Percentiles rank a stretch among this genome's conserved stretches.
phyloP scores from a whole-genome alignment of 2,113 vertebrate genomes.

The Myxocyprinus asiaticus region DNA sequence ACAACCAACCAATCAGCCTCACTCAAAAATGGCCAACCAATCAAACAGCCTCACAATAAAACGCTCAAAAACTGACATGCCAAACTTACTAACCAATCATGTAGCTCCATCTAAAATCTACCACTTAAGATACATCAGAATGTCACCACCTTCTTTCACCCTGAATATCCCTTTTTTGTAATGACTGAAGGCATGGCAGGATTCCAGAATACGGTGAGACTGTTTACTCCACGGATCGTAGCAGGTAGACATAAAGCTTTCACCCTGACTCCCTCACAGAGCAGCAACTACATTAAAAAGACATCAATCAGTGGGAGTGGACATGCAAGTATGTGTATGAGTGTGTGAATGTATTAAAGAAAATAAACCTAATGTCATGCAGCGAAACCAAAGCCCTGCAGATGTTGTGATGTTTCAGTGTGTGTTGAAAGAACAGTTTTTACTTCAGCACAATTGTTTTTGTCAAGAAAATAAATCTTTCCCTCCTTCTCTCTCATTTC shows the following conservation, averaged over 20 bases:
- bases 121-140: neutral
- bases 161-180: slow-evolving; percentile 11
- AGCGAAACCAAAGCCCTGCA: slow-evolving; percentile 27
- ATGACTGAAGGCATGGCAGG: neutral
- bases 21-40: neutral
- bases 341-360: slow-evolving; percentile 10
- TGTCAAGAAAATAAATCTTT: too few species aligned
- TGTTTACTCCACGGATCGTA: slow-evolving; percentile 27
- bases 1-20: neutral
- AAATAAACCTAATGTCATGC: slow-evolving; percentile 37
- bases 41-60: neutral
- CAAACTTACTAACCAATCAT: neutral
- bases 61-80: neutral
- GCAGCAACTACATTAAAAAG: slow-evolving; percentile 10
- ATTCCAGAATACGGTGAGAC: slow-evolving; percentile 29
- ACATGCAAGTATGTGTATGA: slow-evolving; percentile 20
- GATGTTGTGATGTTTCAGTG: slow-evolving; percentile 5
- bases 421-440: neutral
- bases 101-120: neutral
- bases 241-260: slow-evolving; percentile 40
- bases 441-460: too few species aligned
- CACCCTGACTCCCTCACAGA: slow-evolving; percentile 19
- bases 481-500: neutral
- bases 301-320: slow-evolving; percentile 22
- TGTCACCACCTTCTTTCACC: neutral